Evolutionary conservation across 2,113 vertebrate genomes (phyloP), one percentile per base, ranked within the genome.

Genomic region (Oncorhynchus tshawytscha): DNA sequence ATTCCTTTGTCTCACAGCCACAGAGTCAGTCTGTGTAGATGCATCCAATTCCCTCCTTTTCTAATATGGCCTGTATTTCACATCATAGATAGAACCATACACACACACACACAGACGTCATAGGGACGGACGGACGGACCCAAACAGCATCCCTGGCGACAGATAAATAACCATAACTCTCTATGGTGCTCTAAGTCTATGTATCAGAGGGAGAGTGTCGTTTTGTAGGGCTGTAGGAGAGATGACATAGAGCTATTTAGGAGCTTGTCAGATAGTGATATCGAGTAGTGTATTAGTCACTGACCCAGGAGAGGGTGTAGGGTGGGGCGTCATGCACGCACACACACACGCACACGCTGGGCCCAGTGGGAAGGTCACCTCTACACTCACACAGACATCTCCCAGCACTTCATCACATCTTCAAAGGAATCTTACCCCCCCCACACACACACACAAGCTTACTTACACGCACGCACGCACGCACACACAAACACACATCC

Each of bases 291-390:
- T 18, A 13, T 49, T 51, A 70, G 69, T 11, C n/a, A 49, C 31
- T 49, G 39, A 45, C 39, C 39, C 66, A n/a, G 20, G 22, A 24
- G 60, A 5, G 2, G 20, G 22, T 11, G n/a, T 24, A 64, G 20
- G 22, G 39, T 45, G 39, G 20, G 20, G 20, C 25, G 8, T 64
- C 60, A 64, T 11, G 1, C 6, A 7, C 1, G 1, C 34, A 39
- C 8, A 0, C 8, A 9, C 39, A 39, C 39, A 9, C 8, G 2
- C 39, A 39, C 60, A 66, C 60, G 60, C 18, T 18, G 29, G 31
- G 66, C 15, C 66, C 66, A 68, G 66, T 31, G 29, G 66, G 66
- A 68, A 68, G 66, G 66, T 68, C 31, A 68, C 66, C 66, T 12
- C 66, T 68, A 45, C 39, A 45, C 39, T 45, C 39, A 45, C 9